phyloP scores from a whole-genome alignment of 2,888 invertebrate species.

The Tetanocera ferruginea region DNA sequence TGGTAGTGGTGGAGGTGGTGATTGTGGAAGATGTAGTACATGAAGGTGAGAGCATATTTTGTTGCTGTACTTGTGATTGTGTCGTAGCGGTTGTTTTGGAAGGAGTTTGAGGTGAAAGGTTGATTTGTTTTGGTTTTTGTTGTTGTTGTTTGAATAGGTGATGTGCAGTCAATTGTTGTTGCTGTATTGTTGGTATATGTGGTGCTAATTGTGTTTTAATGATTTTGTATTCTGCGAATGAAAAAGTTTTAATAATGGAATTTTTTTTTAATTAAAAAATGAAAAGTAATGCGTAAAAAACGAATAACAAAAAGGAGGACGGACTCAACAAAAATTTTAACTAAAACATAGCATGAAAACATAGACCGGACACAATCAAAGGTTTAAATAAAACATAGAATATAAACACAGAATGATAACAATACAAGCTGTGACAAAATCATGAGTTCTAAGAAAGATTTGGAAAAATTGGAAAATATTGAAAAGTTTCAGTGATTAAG shows the following conservation, averaged over 20 bases:
- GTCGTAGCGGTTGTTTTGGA: slow-evolving; percentile 53
- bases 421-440: too few relatives aligned
- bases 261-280: background rate
- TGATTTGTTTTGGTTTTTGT: background rate
- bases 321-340: background rate
- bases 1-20: slow-evolving; percentile 48
- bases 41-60: background rate
- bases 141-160: background rate
- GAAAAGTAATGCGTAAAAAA: background rate
- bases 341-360: background rate
- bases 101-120: slow-evolving; percentile 43
- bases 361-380: background rate
- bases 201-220: slow-evolving; percentile 51
- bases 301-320: background rate
- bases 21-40: slow-evolving; percentile 39
- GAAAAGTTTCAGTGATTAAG: too few relatives aligned
- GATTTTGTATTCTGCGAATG: slow-evolving; percentile 48
- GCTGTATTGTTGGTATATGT: slow-evolving; percentile 33
- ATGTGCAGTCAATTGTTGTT: background rate
- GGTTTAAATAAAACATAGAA: background rate
- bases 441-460: too few relatives aligned
- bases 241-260: slow-evolving; percentile 15
- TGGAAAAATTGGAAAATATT: too few relatives aligned
- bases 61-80: slow-evolving; percentile 3
- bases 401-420: too few relatives aligned